These are phyloP conservation scores for Gallinago undulata DNA, from an alignment of 2,113 vertebrate genomes.

Conservation along the genomic window DNA sequence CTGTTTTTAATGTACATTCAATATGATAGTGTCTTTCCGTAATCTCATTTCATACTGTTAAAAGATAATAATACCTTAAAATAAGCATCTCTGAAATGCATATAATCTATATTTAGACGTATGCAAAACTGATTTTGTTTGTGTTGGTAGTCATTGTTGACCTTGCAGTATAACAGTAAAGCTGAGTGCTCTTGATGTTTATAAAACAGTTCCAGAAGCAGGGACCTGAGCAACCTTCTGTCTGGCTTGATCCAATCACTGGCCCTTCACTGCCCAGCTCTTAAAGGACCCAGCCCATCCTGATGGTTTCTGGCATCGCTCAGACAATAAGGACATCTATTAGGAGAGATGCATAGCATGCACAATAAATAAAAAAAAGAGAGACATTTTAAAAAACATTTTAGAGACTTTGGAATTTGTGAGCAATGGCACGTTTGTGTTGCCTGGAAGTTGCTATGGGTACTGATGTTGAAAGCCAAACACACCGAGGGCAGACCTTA, in stretches of 20 bases:
- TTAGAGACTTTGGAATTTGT: constrained; percentile 20
- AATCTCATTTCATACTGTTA: background rate
- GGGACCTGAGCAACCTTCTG: background rate
- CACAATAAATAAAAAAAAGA: background rate
- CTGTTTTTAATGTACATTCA: background rate
- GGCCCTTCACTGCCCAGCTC: fast-evolving
- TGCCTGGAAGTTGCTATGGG: constrained; percentile 52
- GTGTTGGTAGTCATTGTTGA: background rate
- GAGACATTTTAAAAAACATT: background rate
- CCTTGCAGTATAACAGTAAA: background rate
- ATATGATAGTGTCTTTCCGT: background rate
- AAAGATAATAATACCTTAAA: background rate
- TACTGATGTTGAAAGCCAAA: constrained; percentile 33
- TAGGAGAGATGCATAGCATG: background rate
- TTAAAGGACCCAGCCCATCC: background rate
- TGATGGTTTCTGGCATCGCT: background rate
- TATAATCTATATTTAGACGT: background rate
- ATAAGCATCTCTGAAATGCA: background rate
- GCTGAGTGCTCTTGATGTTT: background rate
- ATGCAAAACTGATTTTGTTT: background rate
- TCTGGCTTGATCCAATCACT: background rate
- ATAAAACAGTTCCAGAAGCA: background rate
- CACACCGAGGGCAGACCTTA: background rate
- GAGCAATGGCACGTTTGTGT: background rate
- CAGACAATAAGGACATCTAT: background rate